Conservation (phyloP, 2,888 invertebrate genomes). For the Megalurothrips usitatus region DNA sequence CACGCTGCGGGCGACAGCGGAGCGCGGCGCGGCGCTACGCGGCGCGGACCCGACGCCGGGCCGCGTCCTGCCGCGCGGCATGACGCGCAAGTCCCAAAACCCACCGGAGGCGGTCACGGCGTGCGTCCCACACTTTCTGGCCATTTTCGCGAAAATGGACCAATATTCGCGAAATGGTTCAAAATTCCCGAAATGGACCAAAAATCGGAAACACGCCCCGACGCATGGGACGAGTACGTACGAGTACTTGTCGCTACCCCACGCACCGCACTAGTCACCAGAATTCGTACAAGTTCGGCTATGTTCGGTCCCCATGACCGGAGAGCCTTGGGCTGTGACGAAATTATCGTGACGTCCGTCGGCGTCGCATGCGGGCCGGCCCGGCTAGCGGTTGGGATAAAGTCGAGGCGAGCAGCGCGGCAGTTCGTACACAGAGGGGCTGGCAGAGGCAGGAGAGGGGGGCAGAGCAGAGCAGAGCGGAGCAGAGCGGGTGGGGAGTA, state of each 20-base stretch:
- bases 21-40: too few species aligned
- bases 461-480: background rate
- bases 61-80: too few species aligned
- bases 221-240: background rate
- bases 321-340: conserved; percentile 40
- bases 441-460: conserved; percentile 20
- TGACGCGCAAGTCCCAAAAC: background rate
- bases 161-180: background rate
- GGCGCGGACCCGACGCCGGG: background rate
- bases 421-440: conserved; percentile 25
- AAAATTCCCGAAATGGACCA: background rate
- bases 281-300: conserved; percentile 33
- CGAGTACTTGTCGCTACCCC: background rate
- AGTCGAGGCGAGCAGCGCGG: conserved; percentile 29
- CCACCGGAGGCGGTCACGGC: background rate
- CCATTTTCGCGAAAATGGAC: background rate
- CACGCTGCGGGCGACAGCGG: too few species aligned
- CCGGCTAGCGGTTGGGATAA: conserved; percentile 33
- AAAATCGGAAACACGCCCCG: background rate
- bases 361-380: conserved; percentile 34
- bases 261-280: background rate
- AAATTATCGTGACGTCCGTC: conserved; percentile 38
- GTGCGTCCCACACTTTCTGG: background rate
- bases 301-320: conserved; percentile 38
- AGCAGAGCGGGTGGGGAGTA: background rate